These are phyloP conservation scores for Polyodon spathula DNA, from an alignment of 2,113 vertebrate genomes.

Conservation along the genomic window DNA sequence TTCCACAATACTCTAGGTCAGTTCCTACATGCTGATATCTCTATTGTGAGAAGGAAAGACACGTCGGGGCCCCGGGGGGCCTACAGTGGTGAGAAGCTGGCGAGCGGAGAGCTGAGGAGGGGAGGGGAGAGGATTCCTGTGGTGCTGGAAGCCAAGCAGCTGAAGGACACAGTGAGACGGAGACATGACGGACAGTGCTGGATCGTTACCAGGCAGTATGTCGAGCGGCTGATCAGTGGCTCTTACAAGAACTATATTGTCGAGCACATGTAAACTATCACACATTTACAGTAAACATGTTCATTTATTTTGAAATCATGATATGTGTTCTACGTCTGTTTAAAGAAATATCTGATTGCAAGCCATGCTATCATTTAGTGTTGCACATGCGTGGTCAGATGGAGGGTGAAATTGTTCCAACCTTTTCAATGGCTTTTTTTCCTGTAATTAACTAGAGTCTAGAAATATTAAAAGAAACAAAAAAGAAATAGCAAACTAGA, in stretches of 20 bases:
- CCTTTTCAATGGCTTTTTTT: no score
- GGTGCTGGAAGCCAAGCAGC: constrained; percentile 52
- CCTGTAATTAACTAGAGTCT: no score
- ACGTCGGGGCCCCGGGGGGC: constrained; percentile 9
- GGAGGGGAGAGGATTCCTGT: constrained; percentile 40
- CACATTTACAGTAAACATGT: background rate
- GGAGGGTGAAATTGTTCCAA: no score
- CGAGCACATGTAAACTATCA: constrained; percentile 28
- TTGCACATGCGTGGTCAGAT: no score
- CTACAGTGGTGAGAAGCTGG: constrained; percentile 18
- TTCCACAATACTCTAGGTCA: constrained; percentile 45
- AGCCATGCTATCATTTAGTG: no score
- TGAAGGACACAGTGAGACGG: constrained; percentile 53
- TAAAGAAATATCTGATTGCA: no score
- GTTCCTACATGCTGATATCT: constrained; percentile 57
- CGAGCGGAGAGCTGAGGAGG: constrained; percentile 37
- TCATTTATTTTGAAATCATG: background rate
- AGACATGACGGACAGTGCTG: constrained; percentile 55
- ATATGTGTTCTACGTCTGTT: no score
- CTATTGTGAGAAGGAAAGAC: constrained; percentile 29
- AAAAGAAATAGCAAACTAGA: no score
- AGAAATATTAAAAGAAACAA: no score
- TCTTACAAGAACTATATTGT: constrained; percentile 58
- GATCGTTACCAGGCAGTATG: constrained; percentile 55
- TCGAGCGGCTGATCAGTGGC: constrained; percentile 54